phyloP scores from a whole-genome alignment of 2,113 vertebrate species.

The Callopanchax toddi region DNA sequence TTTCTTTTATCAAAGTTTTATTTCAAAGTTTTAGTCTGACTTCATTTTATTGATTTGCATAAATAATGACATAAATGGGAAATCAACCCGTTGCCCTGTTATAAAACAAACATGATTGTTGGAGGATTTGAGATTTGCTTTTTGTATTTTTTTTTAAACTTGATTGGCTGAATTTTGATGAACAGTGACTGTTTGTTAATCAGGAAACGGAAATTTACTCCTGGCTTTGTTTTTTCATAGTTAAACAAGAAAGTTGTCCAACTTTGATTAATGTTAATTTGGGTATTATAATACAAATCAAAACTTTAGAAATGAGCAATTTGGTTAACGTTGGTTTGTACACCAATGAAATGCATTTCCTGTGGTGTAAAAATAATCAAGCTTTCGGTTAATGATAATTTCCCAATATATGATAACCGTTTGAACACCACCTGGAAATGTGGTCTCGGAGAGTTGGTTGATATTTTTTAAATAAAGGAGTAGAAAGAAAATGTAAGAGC shows the following conservation, averaged over 20 bases:
- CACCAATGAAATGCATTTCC: not conserved
- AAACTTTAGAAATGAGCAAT: too few relatives aligned
- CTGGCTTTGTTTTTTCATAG: not conserved
- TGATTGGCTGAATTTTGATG: not conserved
- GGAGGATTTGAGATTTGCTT: not conserved
- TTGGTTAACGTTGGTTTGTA: too few relatives aligned
- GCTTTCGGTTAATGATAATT: not conserved
- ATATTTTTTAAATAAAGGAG: not conserved
- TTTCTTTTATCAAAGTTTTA: constrained; percentile 1
- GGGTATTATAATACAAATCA: not conserved
- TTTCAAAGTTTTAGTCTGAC: constrained; percentile 5
- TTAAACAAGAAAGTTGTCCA: not conserved
- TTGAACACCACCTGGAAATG: not conserved
- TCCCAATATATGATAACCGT: not conserved
- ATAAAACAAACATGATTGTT: constrained; percentile 2
- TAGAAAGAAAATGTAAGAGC: not conserved
- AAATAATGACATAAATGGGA: constrained; percentile 16
- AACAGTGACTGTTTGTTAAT: too few relatives aligned
- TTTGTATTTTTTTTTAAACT: not conserved
- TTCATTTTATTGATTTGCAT: constrained; percentile 23
- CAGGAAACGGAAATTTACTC: too few relatives aligned
- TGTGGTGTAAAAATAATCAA: not conserved
- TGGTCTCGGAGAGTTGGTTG: not conserved
- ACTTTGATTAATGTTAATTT: constrained; percentile 1
- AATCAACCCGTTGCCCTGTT: constrained; percentile 8